Evolutionary conservation across 2,888 invertebrate species (phyloP).

Genomic region (Synergus itoensis): DNA sequence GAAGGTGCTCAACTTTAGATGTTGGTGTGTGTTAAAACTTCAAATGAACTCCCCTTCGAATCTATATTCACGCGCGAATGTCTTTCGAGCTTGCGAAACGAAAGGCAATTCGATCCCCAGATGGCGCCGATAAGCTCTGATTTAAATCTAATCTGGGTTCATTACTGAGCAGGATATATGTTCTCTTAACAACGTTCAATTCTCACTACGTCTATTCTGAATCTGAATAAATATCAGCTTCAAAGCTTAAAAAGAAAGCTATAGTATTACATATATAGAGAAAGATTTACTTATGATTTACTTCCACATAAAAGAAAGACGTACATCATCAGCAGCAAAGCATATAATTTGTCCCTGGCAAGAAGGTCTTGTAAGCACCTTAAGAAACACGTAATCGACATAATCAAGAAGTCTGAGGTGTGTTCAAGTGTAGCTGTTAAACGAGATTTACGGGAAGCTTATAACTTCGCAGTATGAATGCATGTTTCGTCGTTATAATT

Average conservation of each 20-base stretch:
- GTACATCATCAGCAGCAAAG: neutral
- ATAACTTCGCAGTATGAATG: constrained; percentile 21
- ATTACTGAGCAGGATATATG: neutral
- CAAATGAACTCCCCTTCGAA: constrained; percentile 33
- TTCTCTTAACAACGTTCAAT: neutral
- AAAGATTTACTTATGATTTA: neutral
- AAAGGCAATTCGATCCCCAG: constrained; percentile 24
- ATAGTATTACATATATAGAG: neutral
- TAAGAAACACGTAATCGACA: neutral
- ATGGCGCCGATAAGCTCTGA: constrained; percentile 18
- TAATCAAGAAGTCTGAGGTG: constrained; percentile 27
- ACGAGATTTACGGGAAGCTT: constrained; percentile 19
- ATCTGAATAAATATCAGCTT: neutral
- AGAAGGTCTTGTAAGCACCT: constrained; percentile 1
- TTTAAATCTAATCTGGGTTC: constrained; percentile 18
- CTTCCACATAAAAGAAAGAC: neutral
- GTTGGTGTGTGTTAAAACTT: constrained; percentile 24
- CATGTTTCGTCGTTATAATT: constrained; percentile 22
- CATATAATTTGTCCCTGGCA: constrained; percentile 7
- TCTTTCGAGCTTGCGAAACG: constrained; percentile 31
- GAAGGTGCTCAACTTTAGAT: constrained; percentile 32
- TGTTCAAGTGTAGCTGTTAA: constrained; percentile 8
- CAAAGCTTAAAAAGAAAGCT: neutral
- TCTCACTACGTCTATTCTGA: neutral
- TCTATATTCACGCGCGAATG: constrained; percentile 22